A percentile compares a stretch with the other conserved stretches of the same genome.
phyloP scores from a whole-genome alignment of 2,113 vertebrate species.

The Brachirus orientalis region DNA sequence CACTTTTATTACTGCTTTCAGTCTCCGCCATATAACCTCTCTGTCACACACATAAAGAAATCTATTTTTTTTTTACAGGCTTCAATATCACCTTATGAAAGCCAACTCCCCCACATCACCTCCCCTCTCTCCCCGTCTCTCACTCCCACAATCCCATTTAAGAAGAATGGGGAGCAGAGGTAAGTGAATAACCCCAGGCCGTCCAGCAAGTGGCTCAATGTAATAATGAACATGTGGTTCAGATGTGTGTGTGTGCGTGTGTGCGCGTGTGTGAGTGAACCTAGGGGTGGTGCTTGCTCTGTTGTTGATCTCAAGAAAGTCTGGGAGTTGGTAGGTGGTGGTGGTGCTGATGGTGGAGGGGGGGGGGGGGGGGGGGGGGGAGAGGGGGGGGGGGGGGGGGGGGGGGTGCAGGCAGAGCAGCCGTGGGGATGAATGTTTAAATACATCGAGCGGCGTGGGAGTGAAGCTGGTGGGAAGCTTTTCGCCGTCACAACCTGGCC shows the following conservation, averaged over 20 bases:
- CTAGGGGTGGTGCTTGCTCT: slow-evolving; percentile 32
- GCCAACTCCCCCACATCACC: background rate
- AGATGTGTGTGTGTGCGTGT: slow-evolving; percentile 36
- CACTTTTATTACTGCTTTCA: too few species aligned
- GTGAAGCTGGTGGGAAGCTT: slow-evolving; percentile 37
- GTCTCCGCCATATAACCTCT: background rate
- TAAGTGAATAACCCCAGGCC: slow-evolving; percentile 66
- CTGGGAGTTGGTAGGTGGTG: slow-evolving; percentile 21
- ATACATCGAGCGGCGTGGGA: slow-evolving; percentile 52
- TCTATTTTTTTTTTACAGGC: too few species aligned
- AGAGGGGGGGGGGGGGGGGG: background rate
- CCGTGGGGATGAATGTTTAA: slow-evolving; percentile 53
- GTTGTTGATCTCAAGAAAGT: slow-evolving; percentile 48
- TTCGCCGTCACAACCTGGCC: slow-evolving; percentile 22
- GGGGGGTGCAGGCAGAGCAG: slow-evolving; percentile 20
- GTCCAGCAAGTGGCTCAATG: slow-evolving; percentile 63
- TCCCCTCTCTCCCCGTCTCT: slow-evolving; percentile 12
- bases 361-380: slow-evolving; percentile 3
- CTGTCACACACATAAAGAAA: background rate
- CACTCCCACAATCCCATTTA: slow-evolving; percentile 54
- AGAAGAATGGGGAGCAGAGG: slow-evolving; percentile 33
- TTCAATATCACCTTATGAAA: background rate
- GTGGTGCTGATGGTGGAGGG: background rate
- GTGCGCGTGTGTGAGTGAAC: slow-evolving; percentile 34
- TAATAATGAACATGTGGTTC: slow-evolving; percentile 80